Evolutionary conservation across 1,140 invertebrate species (phyloP).

Genomic region (Diabrotica virgifera): DNA sequence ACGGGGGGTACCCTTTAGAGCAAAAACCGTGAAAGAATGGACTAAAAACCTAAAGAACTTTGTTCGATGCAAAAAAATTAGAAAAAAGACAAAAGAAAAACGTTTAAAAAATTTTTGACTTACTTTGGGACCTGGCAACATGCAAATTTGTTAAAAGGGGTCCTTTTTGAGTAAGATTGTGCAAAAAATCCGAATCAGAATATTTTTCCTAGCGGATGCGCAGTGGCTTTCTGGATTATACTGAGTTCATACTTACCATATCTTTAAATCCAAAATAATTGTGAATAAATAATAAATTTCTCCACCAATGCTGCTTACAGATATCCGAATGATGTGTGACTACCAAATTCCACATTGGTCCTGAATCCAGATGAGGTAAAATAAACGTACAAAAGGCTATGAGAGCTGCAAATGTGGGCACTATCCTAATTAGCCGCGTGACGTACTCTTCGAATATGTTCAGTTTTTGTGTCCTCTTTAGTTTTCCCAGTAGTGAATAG

Average conservation of each 20-base stretch:
- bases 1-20: too few species aligned
- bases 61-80: too few species aligned
- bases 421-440: constrained; percentile 59
- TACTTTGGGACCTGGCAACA: too few species aligned
- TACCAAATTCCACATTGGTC: constrained; percentile 62
- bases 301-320: constrained; percentile 61
- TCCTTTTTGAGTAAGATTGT: too few species aligned
- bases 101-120: too few species aligned
- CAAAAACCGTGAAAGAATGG: too few species aligned
- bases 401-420: constrained; percentile 57
- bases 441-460: constrained; percentile 59
- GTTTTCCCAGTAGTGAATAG: constrained; percentile 60
- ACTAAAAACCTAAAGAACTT: too few species aligned
- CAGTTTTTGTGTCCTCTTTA: constrained; percentile 56
- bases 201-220: too few species aligned
- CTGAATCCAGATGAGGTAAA: constrained; percentile 57
- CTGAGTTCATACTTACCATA: constrained; percentile 53
- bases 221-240: too few species aligned
- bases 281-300: constrained; percentile 60
- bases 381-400: constrained; percentile 66
- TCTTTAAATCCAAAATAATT: constrained; percentile 62
- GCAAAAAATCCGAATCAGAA: too few species aligned
- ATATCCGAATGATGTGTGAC: constrained; percentile 59
- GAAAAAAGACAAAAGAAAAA: too few species aligned
- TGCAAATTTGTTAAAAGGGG: too few species aligned